A percentile compares a stretch with the other conserved stretches of the same genome.
phyloP scores from a whole-genome alignment of 1,140 invertebrate species.

The Drosophila truncata region DNA sequence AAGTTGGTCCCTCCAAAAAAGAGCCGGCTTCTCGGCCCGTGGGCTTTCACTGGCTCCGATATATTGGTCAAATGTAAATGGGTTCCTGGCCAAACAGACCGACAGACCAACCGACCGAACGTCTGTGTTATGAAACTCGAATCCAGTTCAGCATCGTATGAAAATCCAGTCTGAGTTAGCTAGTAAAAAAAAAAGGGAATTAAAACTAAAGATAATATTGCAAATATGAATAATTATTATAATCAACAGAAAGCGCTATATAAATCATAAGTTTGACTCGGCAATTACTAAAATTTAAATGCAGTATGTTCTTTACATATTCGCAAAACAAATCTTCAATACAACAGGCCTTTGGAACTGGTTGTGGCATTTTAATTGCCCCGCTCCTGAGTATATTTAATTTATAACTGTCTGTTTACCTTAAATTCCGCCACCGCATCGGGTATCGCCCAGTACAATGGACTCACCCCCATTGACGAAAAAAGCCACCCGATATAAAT shows the following conservation, averaged over 20 bases:
- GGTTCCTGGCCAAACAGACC: constrained; percentile 2
- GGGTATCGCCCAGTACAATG: constrained; percentile 39
- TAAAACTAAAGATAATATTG: not conserved
- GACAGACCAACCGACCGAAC: not conserved
- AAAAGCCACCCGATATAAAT: constrained; percentile 10
- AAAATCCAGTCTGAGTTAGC: constrained; percentile 13
- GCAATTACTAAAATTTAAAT: constrained; percentile 37
- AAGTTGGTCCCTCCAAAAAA: constrained; percentile 35
- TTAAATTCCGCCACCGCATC: constrained; percentile 27
- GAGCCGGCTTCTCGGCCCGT: constrained; percentile 23
- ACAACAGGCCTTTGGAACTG: constrained; percentile 39
- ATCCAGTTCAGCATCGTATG: constrained; percentile 40
- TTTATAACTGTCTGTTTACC: constrained; percentile 40
- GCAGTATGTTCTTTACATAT: constrained; percentile 25
- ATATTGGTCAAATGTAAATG: constrained; percentile 43
- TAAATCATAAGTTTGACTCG: constrained; percentile 22
- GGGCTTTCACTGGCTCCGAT: constrained; percentile 45
- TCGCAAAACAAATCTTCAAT: constrained; percentile 39
- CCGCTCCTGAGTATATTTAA: constrained; percentile 27
- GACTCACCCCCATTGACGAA: constrained; percentile 45
- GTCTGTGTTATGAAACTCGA: constrained; percentile 46
- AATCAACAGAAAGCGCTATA: not conserved
- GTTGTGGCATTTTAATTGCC: constrained; percentile 42
- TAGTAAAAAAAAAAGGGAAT: not conserved
- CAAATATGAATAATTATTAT: not conserved